phyloP scores from a whole-genome alignment of 2,113 vertebrate genomes.

The Saccopteryx leptura region DNA sequence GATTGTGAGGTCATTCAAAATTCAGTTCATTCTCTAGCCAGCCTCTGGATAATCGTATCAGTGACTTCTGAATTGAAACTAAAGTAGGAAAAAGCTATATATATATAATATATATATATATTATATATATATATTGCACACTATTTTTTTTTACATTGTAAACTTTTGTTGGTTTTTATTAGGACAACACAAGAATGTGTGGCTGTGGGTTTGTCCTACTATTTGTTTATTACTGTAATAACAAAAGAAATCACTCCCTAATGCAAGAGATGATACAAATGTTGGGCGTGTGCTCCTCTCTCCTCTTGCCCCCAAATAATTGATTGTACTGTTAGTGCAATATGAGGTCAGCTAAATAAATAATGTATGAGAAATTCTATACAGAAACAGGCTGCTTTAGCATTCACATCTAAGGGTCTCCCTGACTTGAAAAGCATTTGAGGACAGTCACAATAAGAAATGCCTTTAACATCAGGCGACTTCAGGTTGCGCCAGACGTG shows the following conservation, averaged over 20 bases:
- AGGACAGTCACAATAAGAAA: constrained; percentile 50
- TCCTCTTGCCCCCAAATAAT: neutral
- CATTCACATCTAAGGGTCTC: neutral
- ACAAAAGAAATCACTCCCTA: neutral
- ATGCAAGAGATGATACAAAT: neutral
- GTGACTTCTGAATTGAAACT: neutral
- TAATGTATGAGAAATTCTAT: constrained; percentile 35
- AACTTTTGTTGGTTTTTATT: neutral
- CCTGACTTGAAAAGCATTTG: constrained; percentile 47
- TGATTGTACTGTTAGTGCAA: neutral
- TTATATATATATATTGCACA: neutral
- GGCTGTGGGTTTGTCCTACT: neutral
- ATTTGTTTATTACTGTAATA: neutral
- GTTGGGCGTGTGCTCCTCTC: rapidly evolving
- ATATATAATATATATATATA: no score
- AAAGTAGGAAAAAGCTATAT: neutral
- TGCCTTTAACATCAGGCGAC: constrained; percentile 56
- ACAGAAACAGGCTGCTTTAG: neutral
- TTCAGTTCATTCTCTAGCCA: neutral
- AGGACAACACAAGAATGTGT: neutral
- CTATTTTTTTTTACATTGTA: neutral
- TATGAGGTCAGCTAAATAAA: neutral
- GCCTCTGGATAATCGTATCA: neutral
- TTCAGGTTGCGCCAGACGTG: neutral
- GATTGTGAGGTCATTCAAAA: neutral